Evolutionary conservation across 1,140 invertebrate genomes (phyloP).

Genomic region (Papilio glaucus): DNA sequence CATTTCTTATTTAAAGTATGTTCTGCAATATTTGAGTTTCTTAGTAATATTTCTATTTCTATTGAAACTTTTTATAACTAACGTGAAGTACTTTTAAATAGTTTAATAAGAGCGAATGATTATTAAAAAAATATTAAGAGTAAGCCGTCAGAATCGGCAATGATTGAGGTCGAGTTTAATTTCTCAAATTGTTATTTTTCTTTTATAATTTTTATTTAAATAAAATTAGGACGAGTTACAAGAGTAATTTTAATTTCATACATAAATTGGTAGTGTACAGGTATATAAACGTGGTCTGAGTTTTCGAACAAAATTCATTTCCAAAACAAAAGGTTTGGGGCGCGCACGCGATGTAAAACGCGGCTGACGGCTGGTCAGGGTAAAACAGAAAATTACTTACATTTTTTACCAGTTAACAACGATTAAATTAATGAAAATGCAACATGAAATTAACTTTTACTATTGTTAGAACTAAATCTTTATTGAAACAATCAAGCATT

Average conservation of each 20-base stretch:
- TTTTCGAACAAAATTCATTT: slow-evolving; percentile 3
- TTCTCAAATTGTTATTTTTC: no score
- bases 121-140: no score
- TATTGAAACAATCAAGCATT: neutral
- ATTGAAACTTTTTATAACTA: no score
- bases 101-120: no score
- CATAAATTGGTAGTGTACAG: neutral
- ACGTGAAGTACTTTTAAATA: no score
- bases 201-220: no score
- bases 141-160: no score
- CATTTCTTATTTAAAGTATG: no score
- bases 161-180: no score
- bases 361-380: neutral
- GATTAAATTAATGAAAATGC: neutral
- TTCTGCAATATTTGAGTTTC: no score
- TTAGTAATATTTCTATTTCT: no score
- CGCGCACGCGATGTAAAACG: neutral
- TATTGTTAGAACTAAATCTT: neutral
- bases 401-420: neutral
- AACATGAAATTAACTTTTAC: neutral
- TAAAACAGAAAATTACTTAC: neutral
- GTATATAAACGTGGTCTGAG: neutral
- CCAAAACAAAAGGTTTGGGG: neutral
- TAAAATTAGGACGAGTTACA: no score
- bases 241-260: neutral